phyloP scores from a whole-genome alignment of 2,888 invertebrate genomes.

The Congeria kusceri region DNA sequence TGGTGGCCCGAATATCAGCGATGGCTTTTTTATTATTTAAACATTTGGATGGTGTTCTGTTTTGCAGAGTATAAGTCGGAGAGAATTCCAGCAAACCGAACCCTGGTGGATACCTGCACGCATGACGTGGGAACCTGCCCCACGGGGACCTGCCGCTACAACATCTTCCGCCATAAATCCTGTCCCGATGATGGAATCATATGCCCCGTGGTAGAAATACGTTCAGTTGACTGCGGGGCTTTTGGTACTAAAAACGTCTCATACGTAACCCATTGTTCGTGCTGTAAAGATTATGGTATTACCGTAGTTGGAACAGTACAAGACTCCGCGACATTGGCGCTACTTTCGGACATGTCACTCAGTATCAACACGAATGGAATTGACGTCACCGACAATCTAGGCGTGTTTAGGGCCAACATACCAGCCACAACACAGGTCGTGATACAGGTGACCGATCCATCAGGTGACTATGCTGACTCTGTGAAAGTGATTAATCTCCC shows the following conservation, averaged over 20 bases:
- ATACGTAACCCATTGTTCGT: neutral
- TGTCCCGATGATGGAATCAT: constrained; percentile 12
- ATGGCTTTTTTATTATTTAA: too few species aligned
- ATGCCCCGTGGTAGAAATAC: neutral
- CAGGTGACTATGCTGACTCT: constrained; percentile 11
- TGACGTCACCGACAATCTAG: neutral
- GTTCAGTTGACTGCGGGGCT: neutral
- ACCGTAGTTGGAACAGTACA: neutral
- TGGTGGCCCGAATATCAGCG: too few species aligned
- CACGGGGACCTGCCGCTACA: neutral
- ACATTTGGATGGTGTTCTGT: neutral
- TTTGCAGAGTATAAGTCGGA: neutral
- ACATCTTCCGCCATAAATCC: neutral
- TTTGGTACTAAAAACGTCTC: neutral
- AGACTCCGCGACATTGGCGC: neutral
- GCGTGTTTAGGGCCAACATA: neutral
- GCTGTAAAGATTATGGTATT: constrained; percentile 3
- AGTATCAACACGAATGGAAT: neutral
- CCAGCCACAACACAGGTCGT: neutral
- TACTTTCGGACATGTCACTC: neutral
- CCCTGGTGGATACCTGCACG: neutral
- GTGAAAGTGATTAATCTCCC: constrained; percentile 31
- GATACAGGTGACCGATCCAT: neutral
- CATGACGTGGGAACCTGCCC: constrained; percentile 1
- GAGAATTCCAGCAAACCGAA: neutral